Conservation (phyloP, 2,113 vertebrate genomes). For the Pionites leucogaster region DNA sequence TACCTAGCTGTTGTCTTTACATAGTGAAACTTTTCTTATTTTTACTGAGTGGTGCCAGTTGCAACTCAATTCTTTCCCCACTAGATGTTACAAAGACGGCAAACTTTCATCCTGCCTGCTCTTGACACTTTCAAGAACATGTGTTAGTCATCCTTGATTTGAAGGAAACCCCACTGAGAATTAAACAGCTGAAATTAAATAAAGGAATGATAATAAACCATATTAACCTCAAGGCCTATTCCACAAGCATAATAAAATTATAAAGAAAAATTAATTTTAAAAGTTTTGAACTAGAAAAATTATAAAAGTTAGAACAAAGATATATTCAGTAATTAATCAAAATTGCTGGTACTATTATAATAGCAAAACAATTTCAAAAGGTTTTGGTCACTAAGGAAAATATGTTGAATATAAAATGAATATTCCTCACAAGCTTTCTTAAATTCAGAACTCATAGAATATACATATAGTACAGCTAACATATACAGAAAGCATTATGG, state of each 20-base stretch:
- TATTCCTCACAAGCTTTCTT: not conserved
- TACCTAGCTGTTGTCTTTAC: not conserved
- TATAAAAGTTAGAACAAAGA: not conserved
- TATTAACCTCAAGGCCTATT: not conserved
- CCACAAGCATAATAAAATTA: not conserved
- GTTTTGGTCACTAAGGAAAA: not conserved
- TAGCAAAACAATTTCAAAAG: not conserved
- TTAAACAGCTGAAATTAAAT: not conserved
- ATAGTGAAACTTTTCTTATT: not conserved
- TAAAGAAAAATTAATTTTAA: not conserved
- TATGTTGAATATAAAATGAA: rapidly evolving
- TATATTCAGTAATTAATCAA: not conserved
- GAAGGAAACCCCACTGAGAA: not conserved
- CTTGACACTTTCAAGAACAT: not conserved
- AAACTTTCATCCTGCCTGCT: not conserved
- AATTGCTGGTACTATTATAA: not conserved
- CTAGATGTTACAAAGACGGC: not conserved
- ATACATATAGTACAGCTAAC: rapidly evolving
- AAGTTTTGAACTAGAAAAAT: not conserved
- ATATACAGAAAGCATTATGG: not conserved
- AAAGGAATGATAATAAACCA: not conserved
- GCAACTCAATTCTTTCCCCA: not conserved
- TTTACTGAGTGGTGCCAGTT: not conserved
- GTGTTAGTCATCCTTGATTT: not conserved
- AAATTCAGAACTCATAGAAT: not conserved